Evolutionary conservation across 2,113 vertebrate species (phyloP).

Genomic region (Eptesicus fuscus): DNA sequence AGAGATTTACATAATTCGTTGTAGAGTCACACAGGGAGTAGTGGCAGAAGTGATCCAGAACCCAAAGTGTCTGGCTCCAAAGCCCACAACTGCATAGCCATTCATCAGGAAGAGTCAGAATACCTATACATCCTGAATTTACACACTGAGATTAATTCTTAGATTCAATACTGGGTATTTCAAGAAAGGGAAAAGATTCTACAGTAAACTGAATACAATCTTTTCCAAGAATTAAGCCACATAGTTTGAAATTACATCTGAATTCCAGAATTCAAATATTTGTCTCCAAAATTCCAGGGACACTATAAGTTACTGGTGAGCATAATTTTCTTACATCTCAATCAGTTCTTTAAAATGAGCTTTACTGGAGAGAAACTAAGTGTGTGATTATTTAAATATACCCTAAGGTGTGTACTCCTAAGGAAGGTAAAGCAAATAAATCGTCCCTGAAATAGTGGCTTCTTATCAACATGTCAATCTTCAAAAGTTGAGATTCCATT

Average conservation of each 20-base stretch:
- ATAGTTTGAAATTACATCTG: background rate
- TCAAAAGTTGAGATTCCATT: background rate
- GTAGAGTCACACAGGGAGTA: background rate
- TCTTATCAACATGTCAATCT: background rate
- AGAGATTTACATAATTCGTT: background rate
- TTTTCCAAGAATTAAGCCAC: background rate
- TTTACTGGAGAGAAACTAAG: background rate
- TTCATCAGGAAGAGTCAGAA: background rate
- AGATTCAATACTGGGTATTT: background rate
- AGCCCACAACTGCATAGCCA: background rate
- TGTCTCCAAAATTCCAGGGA: conserved; percentile 1
- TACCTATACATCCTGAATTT: background rate
- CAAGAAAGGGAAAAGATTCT: background rate
- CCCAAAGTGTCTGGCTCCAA: background rate
- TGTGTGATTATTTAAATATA: background rate
- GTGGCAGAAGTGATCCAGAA: background rate
- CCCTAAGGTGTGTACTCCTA: background rate
- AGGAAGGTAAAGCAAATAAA: background rate
- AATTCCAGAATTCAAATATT: conserved; percentile 2
- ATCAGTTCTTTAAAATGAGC: background rate
- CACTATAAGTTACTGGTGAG: background rate
- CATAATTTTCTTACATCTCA: conserved; percentile 4
- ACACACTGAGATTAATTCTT: background rate
- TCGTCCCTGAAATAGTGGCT: background rate
- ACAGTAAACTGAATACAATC: background rate